These are phyloP conservation scores for Leptopilina myrica DNA, from an alignment of 2,888 invertebrate genomes.

Conservation along the genomic window DNA sequence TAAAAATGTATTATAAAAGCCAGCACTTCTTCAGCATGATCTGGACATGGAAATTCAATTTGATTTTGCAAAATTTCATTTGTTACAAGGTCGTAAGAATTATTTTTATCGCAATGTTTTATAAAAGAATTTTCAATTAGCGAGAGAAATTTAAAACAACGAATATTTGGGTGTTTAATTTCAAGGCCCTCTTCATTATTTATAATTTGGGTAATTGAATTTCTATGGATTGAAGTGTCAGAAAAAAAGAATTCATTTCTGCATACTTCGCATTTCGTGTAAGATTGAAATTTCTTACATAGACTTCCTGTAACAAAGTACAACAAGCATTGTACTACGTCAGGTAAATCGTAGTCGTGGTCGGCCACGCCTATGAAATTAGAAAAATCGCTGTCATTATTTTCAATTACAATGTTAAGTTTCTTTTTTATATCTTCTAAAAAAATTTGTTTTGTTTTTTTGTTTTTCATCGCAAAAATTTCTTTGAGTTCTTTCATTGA, in stretches of 20 bases:
- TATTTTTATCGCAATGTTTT: background rate
- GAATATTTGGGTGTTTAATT: background rate
- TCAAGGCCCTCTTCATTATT: background rate
- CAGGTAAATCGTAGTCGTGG: too few relatives aligned
- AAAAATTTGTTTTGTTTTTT: too few relatives aligned
- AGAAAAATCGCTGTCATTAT: too few relatives aligned
- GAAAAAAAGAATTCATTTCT: background rate
- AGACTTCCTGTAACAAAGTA: too few relatives aligned
- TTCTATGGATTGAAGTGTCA: background rate
- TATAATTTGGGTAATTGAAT: background rate
- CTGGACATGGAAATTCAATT: background rate
- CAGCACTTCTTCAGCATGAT: background rate
- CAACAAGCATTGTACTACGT: too few relatives aligned
- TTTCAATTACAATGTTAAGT: too few relatives aligned
- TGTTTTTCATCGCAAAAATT: too few relatives aligned
- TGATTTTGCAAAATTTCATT: background rate
- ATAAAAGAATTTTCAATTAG: background rate
- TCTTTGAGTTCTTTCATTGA: too few relatives aligned
- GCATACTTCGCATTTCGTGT: background rate
- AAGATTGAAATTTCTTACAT: background rate
- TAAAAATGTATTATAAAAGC: background rate
- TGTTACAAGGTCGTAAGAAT: background rate
- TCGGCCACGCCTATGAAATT: too few relatives aligned
- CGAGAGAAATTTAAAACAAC: background rate
- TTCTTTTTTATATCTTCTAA: too few relatives aligned